These are phyloP conservation scores for Mastacembelus armatus DNA, from an alignment of 2,797 vertebrate genomes.

Conservation along the genomic window DNA sequence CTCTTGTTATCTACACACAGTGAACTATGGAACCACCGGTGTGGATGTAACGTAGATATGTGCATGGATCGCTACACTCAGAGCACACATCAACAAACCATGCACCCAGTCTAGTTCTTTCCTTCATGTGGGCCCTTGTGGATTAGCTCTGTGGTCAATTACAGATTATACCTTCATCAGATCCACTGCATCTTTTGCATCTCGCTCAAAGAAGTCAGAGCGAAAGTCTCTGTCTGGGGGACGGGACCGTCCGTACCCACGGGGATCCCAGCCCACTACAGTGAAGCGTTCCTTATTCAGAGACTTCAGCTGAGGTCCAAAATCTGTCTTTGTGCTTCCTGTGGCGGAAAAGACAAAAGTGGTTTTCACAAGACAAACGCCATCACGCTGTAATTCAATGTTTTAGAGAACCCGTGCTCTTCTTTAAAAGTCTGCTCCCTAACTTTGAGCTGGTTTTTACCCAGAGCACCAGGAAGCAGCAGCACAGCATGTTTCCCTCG, in stretches of 20 bases:
- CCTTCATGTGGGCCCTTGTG: not conserved
- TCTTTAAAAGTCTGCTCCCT: not conserved
- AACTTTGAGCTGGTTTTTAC: conserved; percentile 68
- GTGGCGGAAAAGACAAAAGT: conserved; percentile 23
- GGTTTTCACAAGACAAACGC: not conserved
- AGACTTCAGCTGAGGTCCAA: conserved; percentile 89
- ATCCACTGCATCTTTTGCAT: conserved; percentile 91
- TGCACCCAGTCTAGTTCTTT: not conserved
- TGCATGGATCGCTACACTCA: no score
- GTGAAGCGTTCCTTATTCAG: conserved; percentile 88
- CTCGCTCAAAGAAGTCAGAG: conserved; percentile 90
- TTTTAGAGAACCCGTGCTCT: not conserved
- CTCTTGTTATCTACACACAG: no score
- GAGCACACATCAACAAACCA: no score
- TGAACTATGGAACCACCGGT: no score
- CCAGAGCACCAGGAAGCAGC: conserved; percentile 91
- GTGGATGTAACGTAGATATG: no score
- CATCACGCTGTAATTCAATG: no score
- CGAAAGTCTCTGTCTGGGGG: conserved; percentile 91
- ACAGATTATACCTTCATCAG: conserved; percentile 89
- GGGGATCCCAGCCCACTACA: conserved; percentile 90
- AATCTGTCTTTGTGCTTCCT: conserved; percentile 91
- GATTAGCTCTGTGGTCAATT: not conserved
- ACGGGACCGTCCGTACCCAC: conserved; percentile 91
- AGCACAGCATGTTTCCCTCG: conserved; percentile 86